Base-by-base conservation (phyloP, 2,113 vertebrate genomes). In the Macaca fascicularis region DNA sequence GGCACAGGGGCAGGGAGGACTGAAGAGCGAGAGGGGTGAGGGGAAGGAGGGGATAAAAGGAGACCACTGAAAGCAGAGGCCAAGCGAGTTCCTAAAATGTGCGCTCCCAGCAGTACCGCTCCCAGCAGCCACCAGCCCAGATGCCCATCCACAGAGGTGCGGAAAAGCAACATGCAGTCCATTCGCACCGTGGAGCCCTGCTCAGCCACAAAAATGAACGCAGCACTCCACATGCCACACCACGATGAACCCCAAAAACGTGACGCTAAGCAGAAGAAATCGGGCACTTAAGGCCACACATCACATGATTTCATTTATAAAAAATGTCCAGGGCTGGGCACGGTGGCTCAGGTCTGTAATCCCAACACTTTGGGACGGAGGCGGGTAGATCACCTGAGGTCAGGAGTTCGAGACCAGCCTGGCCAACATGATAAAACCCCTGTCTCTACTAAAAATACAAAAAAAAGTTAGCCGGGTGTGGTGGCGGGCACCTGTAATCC, bases 1-100 rank as follows among this genome's bases (percentile, higher is more conserved):
- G n/a, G 72, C 4, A 3, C 22, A 0, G 0, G 67, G 13, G 64
- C 11, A 14, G 5, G 19, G 19, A 8, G 25, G 40, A 27, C 17
- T 17, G 19, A 64, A 20, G n/a, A 32, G 3, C 0, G 0, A 25
- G 64, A 3, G 52, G 50, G 59, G 30, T 11, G 14, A 79, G 1
- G 50, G 52, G 32, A 17, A 9, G 48, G 84, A 67, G 8, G 19
- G 32, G 32, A 20, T 7, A 14, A 17, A 22, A 12, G 55, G 25
- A 85, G 45, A 76, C 19, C 30, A 38, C 8, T 2, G 74, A 23
- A 32, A 67, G 35, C 25, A 38, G 64, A 25, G 20, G 4, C 40
- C 8, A 11, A n/a, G 8, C 6, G 4, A 30, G 35, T 14, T 14
- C 16, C 2, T 5, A 64, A 4, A 57, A 38, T 23, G 40, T 25